Percentiles rank a stretch among this genome's conserved stretches.
Conservation (phyloP, 2,888 invertebrate species). For the Nephrotoma flavescens region DNA sequence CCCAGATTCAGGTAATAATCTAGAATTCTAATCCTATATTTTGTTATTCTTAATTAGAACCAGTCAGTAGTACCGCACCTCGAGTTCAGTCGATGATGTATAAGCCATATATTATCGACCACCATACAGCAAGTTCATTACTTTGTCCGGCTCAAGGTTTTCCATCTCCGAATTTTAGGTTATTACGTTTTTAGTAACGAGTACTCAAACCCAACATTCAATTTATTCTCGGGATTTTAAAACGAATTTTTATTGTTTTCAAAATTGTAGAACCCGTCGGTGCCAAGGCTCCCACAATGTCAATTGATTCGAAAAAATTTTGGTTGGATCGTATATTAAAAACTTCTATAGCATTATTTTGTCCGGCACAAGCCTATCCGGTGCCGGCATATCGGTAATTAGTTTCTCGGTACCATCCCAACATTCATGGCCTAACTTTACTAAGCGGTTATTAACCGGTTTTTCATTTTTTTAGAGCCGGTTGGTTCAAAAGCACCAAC, state of each 20-base stretch:
- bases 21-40: background rate
- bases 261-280: constrained; percentile 45
- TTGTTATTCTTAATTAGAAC: constrained; percentile 24
- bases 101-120: constrained; percentile 24
- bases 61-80: constrained; percentile 37
- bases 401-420: background rate
- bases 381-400: constrained; percentile 50
- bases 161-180: constrained; percentile 60
- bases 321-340: background rate
- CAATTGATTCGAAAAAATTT: constrained; percentile 13
- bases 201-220: constrained; percentile 34
- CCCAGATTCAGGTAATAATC: constrained; percentile 48
- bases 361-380: constrained; percentile 54
- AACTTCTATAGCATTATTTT: constrained; percentile 39
- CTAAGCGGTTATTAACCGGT: background rate
- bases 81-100: constrained; percentile 31
- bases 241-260: constrained; percentile 9
- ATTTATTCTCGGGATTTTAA: constrained; percentile 13
- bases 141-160: constrained; percentile 63
- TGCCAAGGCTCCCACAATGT: constrained; percentile 45
- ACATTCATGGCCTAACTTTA: background rate
- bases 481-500: constrained; percentile 44
- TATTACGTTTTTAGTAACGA: background rate
- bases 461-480: constrained; percentile 31
- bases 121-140: constrained; percentile 27